Evolutionary conservation across 2,888 invertebrate species (phyloP).

Genomic region (Elegia similella): DNA sequence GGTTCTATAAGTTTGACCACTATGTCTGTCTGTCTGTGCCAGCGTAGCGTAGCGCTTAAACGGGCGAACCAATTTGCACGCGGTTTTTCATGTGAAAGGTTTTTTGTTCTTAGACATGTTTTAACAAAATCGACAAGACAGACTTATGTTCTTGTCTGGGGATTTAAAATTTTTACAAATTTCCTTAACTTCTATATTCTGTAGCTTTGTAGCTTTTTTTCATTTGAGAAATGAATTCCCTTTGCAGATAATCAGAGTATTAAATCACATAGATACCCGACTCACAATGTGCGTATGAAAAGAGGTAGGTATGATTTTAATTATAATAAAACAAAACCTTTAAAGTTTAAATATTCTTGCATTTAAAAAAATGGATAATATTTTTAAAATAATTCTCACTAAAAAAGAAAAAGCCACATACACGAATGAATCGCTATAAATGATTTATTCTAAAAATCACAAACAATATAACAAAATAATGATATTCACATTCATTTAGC

Average conservation of each 20-base stretch:
- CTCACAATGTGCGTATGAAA: slow-evolving; percentile 5
- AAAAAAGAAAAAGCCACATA: background rate
- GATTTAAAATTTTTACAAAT: too few species aligned
- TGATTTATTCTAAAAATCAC: slow-evolving; percentile 3
- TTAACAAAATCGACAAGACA: too few species aligned
- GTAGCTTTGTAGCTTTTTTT: too few species aligned
- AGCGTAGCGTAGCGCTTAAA: too few species aligned
- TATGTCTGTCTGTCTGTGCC: too few species aligned
- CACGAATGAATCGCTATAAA: background rate
- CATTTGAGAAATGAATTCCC: too few species aligned
- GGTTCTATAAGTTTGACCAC: too few species aligned
- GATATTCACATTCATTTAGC: slow-evolving; percentile 13
- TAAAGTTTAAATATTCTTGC: background rate
- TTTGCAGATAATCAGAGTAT: background rate
- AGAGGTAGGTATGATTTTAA: slow-evolving; percentile 13
- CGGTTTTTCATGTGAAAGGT: too few species aligned
- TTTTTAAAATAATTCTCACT: slow-evolving; percentile 3
- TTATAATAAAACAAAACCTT: background rate
- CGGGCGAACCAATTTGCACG: too few species aligned
- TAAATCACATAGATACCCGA: slow-evolving; percentile 5
- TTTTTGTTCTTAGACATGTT: too few species aligned
- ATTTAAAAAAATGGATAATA: slow-evolving; percentile 12
- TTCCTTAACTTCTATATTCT: too few species aligned
- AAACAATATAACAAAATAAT: slow-evolving; percentile 9
- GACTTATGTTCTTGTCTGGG: too few species aligned